These are phyloP conservation scores for Pelodiscus sinensis DNA, from an alignment of 2,113 vertebrate species.

Conservation along the genomic window DNA sequence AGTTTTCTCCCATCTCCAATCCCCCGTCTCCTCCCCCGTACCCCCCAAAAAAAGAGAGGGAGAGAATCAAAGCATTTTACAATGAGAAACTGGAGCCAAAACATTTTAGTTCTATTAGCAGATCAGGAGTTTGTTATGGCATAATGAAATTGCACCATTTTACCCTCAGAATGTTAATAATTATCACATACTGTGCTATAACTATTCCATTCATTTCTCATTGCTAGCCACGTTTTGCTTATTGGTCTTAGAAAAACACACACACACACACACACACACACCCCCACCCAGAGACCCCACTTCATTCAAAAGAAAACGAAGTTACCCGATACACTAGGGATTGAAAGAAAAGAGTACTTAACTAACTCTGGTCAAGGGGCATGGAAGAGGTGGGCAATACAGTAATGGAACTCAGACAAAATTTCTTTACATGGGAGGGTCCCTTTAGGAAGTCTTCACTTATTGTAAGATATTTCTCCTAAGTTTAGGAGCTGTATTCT, in stretches of 20 bases:
- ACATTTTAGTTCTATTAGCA: conserved; percentile 12
- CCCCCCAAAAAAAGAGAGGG: neutral
- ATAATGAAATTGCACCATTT: conserved; percentile 24
- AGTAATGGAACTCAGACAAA: conserved; percentile 22
- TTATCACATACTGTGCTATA: neutral
- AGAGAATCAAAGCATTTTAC: neutral
- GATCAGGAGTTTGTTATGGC: conserved; percentile 38
- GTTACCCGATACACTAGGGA: neutral
- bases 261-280: conserved; percentile 22
- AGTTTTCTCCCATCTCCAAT: neutral
- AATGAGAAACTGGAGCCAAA: neutral
- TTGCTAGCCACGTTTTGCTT: conserved; percentile 28
- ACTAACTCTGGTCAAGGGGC: neutral
- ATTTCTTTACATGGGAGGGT: conserved; percentile 15
- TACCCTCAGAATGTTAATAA: neutral
- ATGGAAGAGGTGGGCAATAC: neutral
- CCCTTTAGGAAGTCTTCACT: conserved; percentile 11
- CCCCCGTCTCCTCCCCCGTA: neutral
- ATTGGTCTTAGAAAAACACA: conserved; percentile 30
- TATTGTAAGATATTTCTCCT: conserved; percentile 15
- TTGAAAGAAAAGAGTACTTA: neutral
- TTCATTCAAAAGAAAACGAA: conserved; percentile 37
- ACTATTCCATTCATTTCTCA: neutral
- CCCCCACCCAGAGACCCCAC: neutral
- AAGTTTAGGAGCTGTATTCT: neutral